Conservation (phyloP, 1,140 invertebrate genomes). For the Panonychus citri region DNA sequence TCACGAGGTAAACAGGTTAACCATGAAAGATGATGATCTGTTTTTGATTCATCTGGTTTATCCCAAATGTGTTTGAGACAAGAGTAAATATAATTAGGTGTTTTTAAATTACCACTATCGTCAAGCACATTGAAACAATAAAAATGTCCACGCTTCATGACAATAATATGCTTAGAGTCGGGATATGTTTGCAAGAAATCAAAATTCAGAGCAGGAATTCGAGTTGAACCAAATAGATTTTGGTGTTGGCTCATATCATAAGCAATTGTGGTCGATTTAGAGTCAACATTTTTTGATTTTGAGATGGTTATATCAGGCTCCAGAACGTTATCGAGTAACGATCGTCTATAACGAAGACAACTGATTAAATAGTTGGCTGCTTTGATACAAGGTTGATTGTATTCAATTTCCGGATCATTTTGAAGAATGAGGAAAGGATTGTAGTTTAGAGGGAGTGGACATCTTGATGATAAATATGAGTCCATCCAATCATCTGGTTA, state of each 20-base stretch:
- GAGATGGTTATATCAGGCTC: conserved; percentile 87
- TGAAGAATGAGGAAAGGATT: conserved; percentile 72
- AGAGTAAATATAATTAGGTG: conserved; percentile 3
- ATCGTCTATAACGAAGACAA: conserved; percentile 64
- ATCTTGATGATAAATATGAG: conserved; percentile 68
- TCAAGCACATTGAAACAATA: conserved; percentile 73
- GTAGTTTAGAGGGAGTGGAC: conserved; percentile 69
- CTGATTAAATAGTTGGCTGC: conserved; percentile 72
- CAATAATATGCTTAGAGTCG: conserved; percentile 48
- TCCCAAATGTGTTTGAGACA: conserved; percentile 7
- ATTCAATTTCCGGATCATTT: conserved; percentile 42
- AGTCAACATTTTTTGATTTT: conserved; percentile 77
- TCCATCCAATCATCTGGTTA: conserved; percentile 59
- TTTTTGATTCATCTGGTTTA: background rate
- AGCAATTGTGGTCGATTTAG: conserved; percentile 86
- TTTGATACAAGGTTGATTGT: conserved; percentile 50
- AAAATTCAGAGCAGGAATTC: conserved; percentile 54
- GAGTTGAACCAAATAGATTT: conserved; percentile 57
- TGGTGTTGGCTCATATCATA: conserved; percentile 92
- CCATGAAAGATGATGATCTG: conserved; percentile 29
- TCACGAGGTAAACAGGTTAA: conserved; percentile 63
- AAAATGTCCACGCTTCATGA: conserved; percentile 65
- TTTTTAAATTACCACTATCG: conserved; percentile 34
- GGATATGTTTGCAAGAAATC: conserved; percentile 42
- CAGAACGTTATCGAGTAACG: conserved; percentile 47